A percentile compares a stretch with the other conserved stretches of the same genome.
phyloP scores from a whole-genome alignment of 2,113 vertebrate species.

The Chloebia gouldiae region DNA sequence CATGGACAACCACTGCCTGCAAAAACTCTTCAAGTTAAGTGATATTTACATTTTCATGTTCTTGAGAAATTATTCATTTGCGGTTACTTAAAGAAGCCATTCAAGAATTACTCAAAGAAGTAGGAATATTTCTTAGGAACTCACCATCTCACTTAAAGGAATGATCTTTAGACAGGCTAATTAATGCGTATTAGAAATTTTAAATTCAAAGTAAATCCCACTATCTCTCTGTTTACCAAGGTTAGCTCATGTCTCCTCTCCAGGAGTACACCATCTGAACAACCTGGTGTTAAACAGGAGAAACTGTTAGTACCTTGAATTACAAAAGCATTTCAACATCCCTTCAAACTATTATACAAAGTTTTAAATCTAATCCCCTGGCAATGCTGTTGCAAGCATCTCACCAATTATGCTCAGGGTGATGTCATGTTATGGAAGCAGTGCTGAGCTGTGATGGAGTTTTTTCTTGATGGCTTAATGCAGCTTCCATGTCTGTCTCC shows the following conservation, averaged over 20 bases:
- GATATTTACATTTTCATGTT: background rate
- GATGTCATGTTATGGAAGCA: background rate
- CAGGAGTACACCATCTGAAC: constrained; percentile 44
- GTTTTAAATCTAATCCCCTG: background rate
- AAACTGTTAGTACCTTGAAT: constrained; percentile 25
- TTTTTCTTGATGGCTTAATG: background rate
- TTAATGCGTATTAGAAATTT: constrained; percentile 2
- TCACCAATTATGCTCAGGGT: background rate
- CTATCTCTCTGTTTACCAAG: constrained; percentile 46
- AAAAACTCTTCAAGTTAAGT: background rate
- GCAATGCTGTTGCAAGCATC: background rate
- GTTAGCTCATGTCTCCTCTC: constrained; percentile 30
- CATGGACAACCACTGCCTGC: background rate
- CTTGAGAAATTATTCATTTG: background rate
- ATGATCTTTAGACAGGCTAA: constrained; percentile 43
- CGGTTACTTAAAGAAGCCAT: constrained; percentile 54
- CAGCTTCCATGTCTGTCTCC: background rate
- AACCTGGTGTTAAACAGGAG: constrained; percentile 38
- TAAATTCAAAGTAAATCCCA: constrained; percentile 47
- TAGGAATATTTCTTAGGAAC: constrained; percentile 26
- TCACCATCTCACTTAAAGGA: constrained; percentile 46
- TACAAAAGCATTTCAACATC: constrained; percentile 7
- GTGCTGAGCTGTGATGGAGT: background rate
- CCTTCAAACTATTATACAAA: background rate
- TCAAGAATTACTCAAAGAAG: constrained; percentile 27